phyloP scores from a whole-genome alignment of 2,113 vertebrate species.

The Cathartes aura region DNA sequence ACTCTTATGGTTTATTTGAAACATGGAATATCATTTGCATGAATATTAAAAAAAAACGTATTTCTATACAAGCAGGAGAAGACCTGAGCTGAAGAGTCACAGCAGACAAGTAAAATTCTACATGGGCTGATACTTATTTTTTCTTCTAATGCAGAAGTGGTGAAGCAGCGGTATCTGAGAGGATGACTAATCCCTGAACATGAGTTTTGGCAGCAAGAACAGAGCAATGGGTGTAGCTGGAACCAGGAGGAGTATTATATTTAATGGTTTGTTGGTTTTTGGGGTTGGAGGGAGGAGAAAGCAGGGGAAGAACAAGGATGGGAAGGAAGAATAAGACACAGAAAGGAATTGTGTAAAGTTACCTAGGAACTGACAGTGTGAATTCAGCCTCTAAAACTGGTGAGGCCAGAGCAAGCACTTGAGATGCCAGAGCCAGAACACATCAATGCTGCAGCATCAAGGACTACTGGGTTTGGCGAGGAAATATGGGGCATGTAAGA shows the following conservation, averaged over 20 bases:
- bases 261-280: background rate
- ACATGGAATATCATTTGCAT: background rate
- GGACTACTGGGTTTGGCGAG: background rate
- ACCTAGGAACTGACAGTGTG: background rate
- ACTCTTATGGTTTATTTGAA: background rate
- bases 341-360: background rate
- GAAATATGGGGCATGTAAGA: background rate
- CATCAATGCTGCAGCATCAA: background rate
- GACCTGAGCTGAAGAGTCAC: background rate
- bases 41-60: background rate
- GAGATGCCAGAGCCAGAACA: background rate
- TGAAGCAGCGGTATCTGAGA: background rate
- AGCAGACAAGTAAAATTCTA: background rate
- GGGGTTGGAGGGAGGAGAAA: background rate
- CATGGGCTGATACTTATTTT: background rate
- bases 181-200: background rate
- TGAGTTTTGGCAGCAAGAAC: background rate
- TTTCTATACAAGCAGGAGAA: background rate
- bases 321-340: background rate
- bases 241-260: background rate
- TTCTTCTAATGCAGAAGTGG: background rate
- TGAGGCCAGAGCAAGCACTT: background rate
- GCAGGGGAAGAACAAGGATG: background rate
- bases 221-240: background rate
- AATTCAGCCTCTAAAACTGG: background rate